Conservation (phyloP, 92 coral and sea anemone genomes). For the Scolanthus callimorphus region DNA sequence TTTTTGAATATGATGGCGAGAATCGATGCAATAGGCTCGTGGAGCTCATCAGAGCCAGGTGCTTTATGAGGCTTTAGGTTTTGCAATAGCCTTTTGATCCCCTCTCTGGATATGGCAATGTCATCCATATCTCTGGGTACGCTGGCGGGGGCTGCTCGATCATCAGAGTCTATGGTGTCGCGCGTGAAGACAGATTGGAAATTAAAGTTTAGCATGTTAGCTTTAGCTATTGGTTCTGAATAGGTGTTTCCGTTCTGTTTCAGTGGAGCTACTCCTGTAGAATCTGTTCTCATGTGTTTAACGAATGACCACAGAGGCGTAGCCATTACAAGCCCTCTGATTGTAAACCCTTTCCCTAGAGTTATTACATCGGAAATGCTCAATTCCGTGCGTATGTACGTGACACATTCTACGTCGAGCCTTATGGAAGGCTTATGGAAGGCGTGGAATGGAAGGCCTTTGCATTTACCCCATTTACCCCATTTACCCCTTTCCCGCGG, state of each 20-base stretch:
- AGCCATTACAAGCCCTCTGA: too few relatives aligned
- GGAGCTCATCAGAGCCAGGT: slow-evolving; percentile 18
- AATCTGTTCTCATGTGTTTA: slow-evolving; percentile 28
- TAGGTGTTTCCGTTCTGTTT: slow-evolving; percentile 13
- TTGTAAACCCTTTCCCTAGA: too few relatives aligned
- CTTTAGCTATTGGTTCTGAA: slow-evolving; percentile 4
- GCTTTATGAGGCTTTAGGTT: slow-evolving; percentile 10
- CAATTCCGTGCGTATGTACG: too few relatives aligned
- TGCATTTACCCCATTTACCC: too few relatives aligned
- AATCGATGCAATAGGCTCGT: slow-evolving; percentile 8
- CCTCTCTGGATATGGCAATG: slow-evolving; percentile 10
- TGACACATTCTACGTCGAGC: too few relatives aligned
- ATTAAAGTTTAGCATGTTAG: slow-evolving; percentile 23
- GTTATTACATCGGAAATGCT: too few relatives aligned
- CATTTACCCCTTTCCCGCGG: too few relatives aligned
- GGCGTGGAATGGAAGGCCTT: too few relatives aligned
- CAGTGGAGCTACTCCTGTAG: slow-evolving; percentile 14
- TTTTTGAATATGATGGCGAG: not conserved
- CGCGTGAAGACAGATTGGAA: slow-evolving; percentile 40
- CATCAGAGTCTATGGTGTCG: slow-evolving; percentile 10
- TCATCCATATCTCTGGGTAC: slow-evolving; percentile 16
- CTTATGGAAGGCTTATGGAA: too few relatives aligned
- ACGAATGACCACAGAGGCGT: slow-evolving; percentile 46
- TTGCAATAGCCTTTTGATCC: not conserved
- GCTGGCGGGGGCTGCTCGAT: not conserved